phyloP scores from a whole-genome alignment of 2,113 vertebrate genomes.

The Oriolus oriolus region DNA sequence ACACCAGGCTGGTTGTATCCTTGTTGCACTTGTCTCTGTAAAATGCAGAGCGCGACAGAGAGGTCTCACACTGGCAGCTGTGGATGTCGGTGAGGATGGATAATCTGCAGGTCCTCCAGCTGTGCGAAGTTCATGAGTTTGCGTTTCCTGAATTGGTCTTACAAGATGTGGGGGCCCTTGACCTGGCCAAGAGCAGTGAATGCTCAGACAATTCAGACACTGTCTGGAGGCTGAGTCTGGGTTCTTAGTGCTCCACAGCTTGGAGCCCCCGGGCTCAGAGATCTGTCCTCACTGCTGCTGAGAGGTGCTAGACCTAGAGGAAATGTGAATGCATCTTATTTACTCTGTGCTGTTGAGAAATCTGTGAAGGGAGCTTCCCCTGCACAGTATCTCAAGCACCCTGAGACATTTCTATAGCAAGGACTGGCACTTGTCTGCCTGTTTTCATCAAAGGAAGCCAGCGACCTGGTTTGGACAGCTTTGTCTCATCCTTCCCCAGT shows the following conservation, averaged over 20 bases:
- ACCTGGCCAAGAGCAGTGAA: background rate
- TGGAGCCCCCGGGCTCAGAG: accelerated
- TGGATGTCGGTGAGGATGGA: background rate
- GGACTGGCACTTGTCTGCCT: accelerated
- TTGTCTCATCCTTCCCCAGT: background rate
- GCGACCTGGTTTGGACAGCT: background rate
- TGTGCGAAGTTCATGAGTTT: background rate
- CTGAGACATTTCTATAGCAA: background rate
- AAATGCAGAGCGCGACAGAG: background rate
- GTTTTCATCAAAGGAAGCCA: background rate
- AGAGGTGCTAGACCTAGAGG: background rate
- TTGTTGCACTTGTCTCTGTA: background rate
- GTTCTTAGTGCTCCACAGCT: background rate
- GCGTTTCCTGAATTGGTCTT: background rate
- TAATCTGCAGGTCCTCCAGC: background rate
- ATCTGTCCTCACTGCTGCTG: background rate
- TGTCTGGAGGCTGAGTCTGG: background rate
- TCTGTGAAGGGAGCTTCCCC: background rate
- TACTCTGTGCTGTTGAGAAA: background rate
- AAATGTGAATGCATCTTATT: background rate
- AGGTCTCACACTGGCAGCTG: background rate
- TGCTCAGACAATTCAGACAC: background rate
- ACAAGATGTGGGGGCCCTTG: background rate
- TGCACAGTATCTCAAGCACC: background rate
- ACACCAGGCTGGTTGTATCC: background rate